Conservation (phyloP, 2,888 invertebrate species). For the Drosophila colorata region DNA sequence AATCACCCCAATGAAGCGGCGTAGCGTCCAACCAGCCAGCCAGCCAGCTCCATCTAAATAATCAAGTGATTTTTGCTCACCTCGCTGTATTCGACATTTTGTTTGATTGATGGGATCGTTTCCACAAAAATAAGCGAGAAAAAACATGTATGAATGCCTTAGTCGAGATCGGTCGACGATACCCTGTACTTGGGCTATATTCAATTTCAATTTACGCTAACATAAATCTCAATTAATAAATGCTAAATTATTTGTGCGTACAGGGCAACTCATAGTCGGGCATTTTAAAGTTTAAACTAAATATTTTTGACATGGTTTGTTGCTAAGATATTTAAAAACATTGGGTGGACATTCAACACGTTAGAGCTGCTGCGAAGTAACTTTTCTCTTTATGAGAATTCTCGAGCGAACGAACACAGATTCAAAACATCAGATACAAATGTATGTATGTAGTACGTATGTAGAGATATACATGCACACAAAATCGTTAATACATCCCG, state of each 20-base stretch:
- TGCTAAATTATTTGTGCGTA: too few species aligned
- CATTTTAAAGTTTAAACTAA: neutral
- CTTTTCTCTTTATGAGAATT: slow-evolving; percentile 44
- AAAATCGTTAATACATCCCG: slow-evolving; percentile 20
- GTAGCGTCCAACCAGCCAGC: slow-evolving; percentile 10
- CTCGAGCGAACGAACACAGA: slow-evolving; percentile 6
- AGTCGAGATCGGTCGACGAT: neutral
- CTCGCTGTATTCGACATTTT: slow-evolving; percentile 44
- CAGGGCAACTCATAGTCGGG: neutral
- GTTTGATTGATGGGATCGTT: slow-evolving; percentile 55
- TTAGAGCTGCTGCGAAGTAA: slow-evolving; percentile 48
- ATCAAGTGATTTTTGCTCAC: slow-evolving; percentile 49
- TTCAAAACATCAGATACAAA: neutral
- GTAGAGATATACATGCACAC: slow-evolving; percentile 3
- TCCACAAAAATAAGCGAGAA: slow-evolving; percentile 26
- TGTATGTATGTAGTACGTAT: neutral
- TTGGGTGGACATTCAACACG: slow-evolving; percentile 20
- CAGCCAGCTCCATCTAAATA: slow-evolving; percentile 14
- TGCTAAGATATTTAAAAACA: slow-evolving; percentile 4
- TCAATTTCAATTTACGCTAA: too few species aligned
- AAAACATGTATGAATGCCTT: slow-evolving; percentile 1
- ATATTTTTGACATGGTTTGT: neutral
- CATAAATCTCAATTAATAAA: too few species aligned
- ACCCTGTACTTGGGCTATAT: too few species aligned
- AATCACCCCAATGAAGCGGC: slow-evolving; percentile 42